Evolutionary conservation across 2,113 vertebrate genomes (phyloP), one percentile per base, ranked within the genome.

Genomic region (Callospermophilus lateralis): DNA sequence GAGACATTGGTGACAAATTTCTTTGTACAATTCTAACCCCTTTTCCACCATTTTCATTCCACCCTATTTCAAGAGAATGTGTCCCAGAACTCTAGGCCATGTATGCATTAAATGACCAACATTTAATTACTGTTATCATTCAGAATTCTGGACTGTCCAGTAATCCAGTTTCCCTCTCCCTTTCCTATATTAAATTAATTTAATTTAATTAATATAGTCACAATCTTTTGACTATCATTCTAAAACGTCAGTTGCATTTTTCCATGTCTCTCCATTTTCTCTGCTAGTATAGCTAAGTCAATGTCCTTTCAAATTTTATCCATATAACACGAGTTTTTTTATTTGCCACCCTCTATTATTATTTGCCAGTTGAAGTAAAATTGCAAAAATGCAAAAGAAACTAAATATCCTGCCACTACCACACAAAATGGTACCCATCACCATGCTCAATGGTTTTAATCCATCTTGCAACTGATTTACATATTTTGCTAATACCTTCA

Each of bases 21-120:
- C 16, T 30, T 34, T 42, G 8, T 37, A 30, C 8, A 74, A 32
- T n/a, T 83, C 28, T 78, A 17, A 45, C 45, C 0, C 79, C 15
- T 55, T 88, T 67, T 32, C 4, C 1, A 20, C 67, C 8, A 32
- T 16, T 68, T n/a, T 58, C 37, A 67, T n/a, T 76, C 28, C 22
- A 28, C 26, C 3, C 19, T 11, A 0, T 39, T 30, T 12, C 10
- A 34, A 65, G 1, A n/a, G 2, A 0, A 34, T 32, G 45, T 32
- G 6, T 37, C 53, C 12, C 6, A 42, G 24, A 92, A 94, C 34
- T 81, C 4, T 20, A 65, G 22, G 16, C 39, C 24, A 15, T 22
- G 45, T 51, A 67, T 2, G 11, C 4, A 76, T 4, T 80, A 16
- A 93, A 53, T 37, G 39, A 73, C 42, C 12, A n/a, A 32, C 6